Percentiles rank a stretch among this genome's conserved stretches.
phyloP scores from a whole-genome alignment of 2,113 vertebrate species.

The Petrocephalus zakoni region DNA sequence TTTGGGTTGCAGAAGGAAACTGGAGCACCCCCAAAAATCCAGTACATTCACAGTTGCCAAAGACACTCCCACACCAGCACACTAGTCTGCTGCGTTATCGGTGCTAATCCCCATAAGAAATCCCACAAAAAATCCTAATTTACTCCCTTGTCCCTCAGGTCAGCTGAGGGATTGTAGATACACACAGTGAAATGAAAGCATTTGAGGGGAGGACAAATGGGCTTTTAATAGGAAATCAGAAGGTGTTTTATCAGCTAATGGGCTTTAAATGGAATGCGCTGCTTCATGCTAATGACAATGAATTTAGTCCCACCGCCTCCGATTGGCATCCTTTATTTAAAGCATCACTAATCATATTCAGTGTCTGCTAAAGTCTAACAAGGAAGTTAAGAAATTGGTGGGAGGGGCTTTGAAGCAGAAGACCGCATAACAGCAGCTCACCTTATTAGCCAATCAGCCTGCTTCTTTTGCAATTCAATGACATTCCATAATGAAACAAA shows the following conservation, averaged over 20 bases:
- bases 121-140: not conserved
- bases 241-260: slow-evolving; percentile 22
- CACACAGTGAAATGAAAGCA: not conserved
- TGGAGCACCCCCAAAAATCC: not conserved
- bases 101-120: not conserved
- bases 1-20: not conserved
- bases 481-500: not conserved
- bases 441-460: not conserved
- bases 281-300: not conserved
- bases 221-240: slow-evolving; percentile 21
- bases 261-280: not conserved
- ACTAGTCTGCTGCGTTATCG: not conserved
- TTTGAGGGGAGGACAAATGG: not conserved
- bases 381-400: slow-evolving; percentile 20
- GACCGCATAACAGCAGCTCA: not conserved
- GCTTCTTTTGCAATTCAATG: not conserved
- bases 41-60: not conserved
- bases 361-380: slow-evolving; percentile 39
- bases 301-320: not conserved
- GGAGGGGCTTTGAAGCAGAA: slow-evolving; percentile 11
- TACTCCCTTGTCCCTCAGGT: not conserved
- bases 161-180: not conserved
- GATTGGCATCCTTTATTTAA: slow-evolving; percentile 6
- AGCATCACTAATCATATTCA: slow-evolving; percentile 47
- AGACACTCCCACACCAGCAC: not conserved